phyloP scores from a whole-genome alignment of 2,888 invertebrate genomes.

The Drosophila paracracens region DNA sequence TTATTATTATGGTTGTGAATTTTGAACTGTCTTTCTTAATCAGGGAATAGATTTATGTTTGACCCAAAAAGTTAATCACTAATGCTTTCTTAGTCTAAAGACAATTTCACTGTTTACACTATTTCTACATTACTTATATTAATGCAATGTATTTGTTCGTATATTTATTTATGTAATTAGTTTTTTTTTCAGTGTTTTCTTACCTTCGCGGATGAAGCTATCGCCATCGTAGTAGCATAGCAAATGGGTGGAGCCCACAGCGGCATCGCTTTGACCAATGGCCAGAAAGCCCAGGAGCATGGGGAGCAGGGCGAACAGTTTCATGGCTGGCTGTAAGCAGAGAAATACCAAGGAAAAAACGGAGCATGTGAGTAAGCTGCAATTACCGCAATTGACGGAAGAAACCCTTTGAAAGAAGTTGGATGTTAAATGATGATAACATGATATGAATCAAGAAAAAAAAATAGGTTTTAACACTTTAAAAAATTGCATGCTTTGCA shows the following conservation, averaged over 20 bases:
- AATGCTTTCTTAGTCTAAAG: neutral
- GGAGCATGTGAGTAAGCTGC: conserved; percentile 18
- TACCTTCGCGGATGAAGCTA: conserved; percentile 83
- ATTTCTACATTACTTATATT: neutral
- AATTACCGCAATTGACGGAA: conserved; percentile 29
- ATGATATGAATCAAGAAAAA: conserved; percentile 8
- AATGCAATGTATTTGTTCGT: neutral
- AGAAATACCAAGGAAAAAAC: conserved; percentile 17
- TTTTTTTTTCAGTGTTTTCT: conserved; percentile 34
- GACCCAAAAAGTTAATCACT: neutral
- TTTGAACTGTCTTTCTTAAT: neutral
- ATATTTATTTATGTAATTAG: neutral
- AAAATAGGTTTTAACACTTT: conserved; percentile 1
- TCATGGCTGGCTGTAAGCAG: conserved; percentile 68
- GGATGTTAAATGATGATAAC: conserved; percentile 2
- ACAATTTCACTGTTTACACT: neutral
- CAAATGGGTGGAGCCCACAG: conserved; percentile 63
- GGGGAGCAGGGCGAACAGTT: conserved; percentile 71
- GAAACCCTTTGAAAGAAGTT: neutral
- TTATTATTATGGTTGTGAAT: neutral
- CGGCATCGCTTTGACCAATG: conserved; percentile 58
- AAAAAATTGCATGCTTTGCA: neutral
- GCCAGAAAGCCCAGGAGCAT: conserved; percentile 71
- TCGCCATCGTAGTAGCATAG: conserved; percentile 83
- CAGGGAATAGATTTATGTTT: neutral